Conservation (phyloP, 2,888 invertebrate genomes). For the Drosophila subsilvestris region DNA sequence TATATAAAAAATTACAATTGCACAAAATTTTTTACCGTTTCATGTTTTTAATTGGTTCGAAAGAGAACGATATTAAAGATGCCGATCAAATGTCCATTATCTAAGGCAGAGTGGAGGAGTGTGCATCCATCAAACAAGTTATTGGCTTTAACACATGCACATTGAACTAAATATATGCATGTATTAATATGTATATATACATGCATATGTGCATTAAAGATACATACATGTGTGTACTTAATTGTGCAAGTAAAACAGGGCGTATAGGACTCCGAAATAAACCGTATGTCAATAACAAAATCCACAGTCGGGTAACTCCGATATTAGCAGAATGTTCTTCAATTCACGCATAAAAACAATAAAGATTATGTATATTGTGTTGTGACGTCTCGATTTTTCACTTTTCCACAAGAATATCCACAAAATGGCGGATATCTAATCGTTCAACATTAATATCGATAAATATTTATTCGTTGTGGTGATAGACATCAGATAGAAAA, state of each 20-base stretch:
- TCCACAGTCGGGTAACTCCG: background rate
- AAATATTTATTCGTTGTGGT: background rate
- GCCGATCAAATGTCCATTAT: background rate
- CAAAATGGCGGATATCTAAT: conserved; percentile 60
- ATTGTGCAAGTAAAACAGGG: background rate
- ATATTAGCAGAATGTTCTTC: background rate
- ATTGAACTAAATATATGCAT: conserved; percentile 8
- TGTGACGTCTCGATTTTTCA: conserved; percentile 58
- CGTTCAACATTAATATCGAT: conserved; percentile 17
- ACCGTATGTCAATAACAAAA: background rate
- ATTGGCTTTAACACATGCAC: conserved; percentile 12
- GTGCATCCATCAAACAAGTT: conserved; percentile 4
- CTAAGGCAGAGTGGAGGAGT: background rate
- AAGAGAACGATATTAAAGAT: background rate
- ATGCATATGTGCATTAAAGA: conserved; percentile 25
- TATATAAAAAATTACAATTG: background rate
- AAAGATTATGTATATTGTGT: conserved; percentile 23
- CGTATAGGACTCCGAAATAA: background rate
- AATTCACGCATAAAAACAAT: conserved; percentile 8
- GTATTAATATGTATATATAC: conserved; percentile 7
- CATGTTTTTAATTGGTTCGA: background rate
- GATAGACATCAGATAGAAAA: background rate
- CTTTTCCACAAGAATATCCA: conserved; percentile 44
- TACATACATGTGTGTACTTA: conserved; percentile 5
- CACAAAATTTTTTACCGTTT: background rate